Evolutionary conservation across 2,888 invertebrate species (phyloP).

Genomic region (Helicoverpa assulta): DNA sequence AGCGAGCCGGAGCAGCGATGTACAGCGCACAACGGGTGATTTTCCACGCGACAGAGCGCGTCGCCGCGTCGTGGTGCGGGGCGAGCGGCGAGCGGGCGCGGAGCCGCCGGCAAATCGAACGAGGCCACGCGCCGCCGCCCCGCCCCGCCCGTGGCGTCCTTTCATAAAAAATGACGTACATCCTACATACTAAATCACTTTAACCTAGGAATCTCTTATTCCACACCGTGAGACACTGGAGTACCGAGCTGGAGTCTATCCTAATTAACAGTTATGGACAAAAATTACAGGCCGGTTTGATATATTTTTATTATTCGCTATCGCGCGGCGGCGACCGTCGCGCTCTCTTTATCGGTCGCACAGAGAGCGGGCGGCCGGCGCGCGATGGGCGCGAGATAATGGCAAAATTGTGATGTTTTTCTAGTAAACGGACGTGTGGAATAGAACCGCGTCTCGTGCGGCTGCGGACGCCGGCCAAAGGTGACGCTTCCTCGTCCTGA

Average conservation of each 20-base stretch:
- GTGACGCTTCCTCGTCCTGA: conserved; percentile 58
- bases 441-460: conserved; percentile 57
- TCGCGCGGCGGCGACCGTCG: conserved; percentile 80
- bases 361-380: conserved; percentile 78
- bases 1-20: conserved; percentile 73
- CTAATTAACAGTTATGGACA: conserved; percentile 87
- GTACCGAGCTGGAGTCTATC: conserved; percentile 85
- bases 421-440: conserved; percentile 73
- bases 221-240: conserved; percentile 86
- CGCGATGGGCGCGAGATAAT: conserved; percentile 83
- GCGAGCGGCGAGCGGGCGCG: conserved; percentile 72
- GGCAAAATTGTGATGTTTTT: conserved; percentile 90
- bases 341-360: conserved; percentile 86
- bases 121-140: conserved; percentile 83
- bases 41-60: conserved; percentile 82
- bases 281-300: conserved; percentile 85
- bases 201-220: conserved; percentile 89
- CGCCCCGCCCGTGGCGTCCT: conserved; percentile 79
- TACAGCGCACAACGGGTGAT: conserved; percentile 77
- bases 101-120: conserved; percentile 86
- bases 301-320: conserved; percentile 72
- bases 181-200: conserved; percentile 87
- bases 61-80: conserved; percentile 80
- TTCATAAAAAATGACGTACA: conserved; percentile 85
- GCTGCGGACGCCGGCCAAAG: conserved; percentile 50